phyloP scores from a whole-genome alignment of 2,888 invertebrate species.

The Pseudococcus longispinus region DNA sequence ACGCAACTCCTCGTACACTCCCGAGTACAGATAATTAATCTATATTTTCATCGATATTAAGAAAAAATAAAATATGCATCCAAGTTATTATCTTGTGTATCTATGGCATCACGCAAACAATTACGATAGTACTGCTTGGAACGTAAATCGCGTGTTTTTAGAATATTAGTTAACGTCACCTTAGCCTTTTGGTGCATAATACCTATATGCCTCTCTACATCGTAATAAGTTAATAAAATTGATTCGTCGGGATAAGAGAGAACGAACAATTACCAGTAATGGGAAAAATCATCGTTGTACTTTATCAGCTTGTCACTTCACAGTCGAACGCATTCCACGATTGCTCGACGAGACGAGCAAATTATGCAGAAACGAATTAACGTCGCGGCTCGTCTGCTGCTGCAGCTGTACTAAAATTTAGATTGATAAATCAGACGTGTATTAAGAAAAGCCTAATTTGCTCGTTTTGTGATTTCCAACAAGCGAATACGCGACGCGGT shows the following conservation, averaged over 20 bases:
- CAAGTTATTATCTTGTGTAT: constrained; percentile 44
- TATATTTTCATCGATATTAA: constrained; percentile 11
- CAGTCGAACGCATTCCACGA: neutral
- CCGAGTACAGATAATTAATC: neutral
- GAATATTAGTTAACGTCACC: constrained; percentile 47
- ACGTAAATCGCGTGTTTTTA: constrained; percentile 50
- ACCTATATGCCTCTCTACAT: neutral
- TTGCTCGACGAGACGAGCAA: neutral
- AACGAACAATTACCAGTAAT: constrained; percentile 1
- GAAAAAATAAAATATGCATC: neutral
- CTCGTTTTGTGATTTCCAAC: neutral
- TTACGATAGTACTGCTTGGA: constrained; percentile 55
- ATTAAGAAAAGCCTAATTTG: constrained; percentile 5
- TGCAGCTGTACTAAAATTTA: neutral
- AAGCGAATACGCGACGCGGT: neutral
- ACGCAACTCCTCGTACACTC: neutral
- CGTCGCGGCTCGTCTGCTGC: neutral
- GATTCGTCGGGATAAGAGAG: constrained; percentile 18
- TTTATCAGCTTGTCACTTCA: neutral
- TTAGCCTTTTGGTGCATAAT: constrained; percentile 44
- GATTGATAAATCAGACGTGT: constrained; percentile 17
- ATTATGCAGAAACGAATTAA: constrained; percentile 16
- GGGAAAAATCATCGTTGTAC: constrained; percentile 18
- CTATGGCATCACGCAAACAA: constrained; percentile 55
- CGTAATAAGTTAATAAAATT: constrained; percentile 44